Conservation (phyloP, 2,113 vertebrate genomes). For the Hyperoodon ampullatus region DNA sequence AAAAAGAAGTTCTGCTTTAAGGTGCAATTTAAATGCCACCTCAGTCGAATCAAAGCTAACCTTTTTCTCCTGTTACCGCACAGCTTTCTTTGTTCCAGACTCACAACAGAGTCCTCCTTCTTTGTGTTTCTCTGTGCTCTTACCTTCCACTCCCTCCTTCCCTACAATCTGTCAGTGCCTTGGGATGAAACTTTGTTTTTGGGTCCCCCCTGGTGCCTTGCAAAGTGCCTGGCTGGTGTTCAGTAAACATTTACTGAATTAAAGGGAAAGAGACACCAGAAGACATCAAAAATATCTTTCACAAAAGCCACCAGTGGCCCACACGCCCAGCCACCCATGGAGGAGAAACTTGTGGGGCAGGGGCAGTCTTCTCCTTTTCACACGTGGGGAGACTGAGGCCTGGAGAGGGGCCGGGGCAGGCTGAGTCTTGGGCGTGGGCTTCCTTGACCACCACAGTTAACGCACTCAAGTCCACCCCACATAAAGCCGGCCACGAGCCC, state of each 20-base stretch:
- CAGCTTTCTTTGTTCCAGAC: background rate
- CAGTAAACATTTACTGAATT: background rate
- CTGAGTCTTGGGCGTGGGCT: background rate
- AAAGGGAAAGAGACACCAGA: background rate
- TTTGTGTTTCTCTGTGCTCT: background rate
- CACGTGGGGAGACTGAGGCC: background rate
- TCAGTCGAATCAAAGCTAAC: background rate
- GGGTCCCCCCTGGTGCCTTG: background rate
- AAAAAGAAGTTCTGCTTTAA: background rate
- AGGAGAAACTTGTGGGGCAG: background rate
- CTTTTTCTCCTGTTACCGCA: background rate
- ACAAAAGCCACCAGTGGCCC: background rate
- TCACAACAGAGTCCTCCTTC: background rate
- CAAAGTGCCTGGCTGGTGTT: background rate
- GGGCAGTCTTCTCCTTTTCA: background rate
- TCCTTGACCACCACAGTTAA: background rate
- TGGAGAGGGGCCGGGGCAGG: background rate
- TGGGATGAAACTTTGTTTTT: background rate
- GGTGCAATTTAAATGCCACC: background rate
- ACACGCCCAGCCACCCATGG: background rate
- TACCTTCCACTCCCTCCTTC: background rate
- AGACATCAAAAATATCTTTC: background rate
- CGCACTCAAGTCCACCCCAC: accelerated
- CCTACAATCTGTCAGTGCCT: background rate
- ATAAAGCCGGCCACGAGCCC: background rate